These are phyloP conservation scores for Tylochromis polylepis DNA, from an alignment of 2,113 vertebrate species.

Conservation along the genomic window DNA sequence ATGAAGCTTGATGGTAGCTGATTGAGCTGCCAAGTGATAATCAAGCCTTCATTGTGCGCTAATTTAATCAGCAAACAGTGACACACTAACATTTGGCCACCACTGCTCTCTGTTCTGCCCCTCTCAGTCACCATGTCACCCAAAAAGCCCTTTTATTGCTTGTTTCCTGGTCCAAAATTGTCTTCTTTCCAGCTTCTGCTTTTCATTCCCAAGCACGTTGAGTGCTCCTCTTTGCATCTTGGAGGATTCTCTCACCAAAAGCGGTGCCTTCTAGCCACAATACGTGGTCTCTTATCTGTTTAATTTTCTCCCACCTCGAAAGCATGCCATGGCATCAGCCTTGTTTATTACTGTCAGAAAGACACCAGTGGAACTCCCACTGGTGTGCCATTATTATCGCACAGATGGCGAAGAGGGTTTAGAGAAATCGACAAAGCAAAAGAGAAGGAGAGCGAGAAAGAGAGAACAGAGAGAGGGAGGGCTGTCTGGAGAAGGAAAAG, in stretches of 20 bases:
- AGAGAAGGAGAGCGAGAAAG: background rate
- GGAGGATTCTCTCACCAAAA: constrained; percentile 11
- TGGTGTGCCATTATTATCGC: constrained; percentile 35
- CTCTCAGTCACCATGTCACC: background rate
- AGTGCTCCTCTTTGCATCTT: constrained; percentile 14
- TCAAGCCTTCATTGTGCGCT: constrained; percentile 22
- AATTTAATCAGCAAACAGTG: constrained; percentile 20
- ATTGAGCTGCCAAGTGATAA: constrained; percentile 16
- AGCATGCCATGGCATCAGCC: constrained; percentile 41
- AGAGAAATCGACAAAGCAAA: background rate
- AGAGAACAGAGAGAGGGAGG: background rate
- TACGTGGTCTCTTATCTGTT: constrained; percentile 34
- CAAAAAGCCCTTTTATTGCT: background rate
- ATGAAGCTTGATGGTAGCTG: background rate
- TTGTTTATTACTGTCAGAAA: constrained; percentile 56
- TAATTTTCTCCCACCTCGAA: constrained; percentile 47
- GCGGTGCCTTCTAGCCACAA: background rate
- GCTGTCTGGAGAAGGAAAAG: background rate
- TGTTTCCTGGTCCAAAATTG: background rate
- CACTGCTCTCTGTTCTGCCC: background rate
- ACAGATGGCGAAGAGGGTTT: constrained; percentile 49
- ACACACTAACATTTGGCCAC: constrained; percentile 3
- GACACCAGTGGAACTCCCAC: constrained; percentile 42
- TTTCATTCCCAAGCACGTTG: background rate
- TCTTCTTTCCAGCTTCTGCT: background rate